Conservation (phyloP, 2,797 vertebrate genomes). For the Artibeus jamaicensis region DNA sequence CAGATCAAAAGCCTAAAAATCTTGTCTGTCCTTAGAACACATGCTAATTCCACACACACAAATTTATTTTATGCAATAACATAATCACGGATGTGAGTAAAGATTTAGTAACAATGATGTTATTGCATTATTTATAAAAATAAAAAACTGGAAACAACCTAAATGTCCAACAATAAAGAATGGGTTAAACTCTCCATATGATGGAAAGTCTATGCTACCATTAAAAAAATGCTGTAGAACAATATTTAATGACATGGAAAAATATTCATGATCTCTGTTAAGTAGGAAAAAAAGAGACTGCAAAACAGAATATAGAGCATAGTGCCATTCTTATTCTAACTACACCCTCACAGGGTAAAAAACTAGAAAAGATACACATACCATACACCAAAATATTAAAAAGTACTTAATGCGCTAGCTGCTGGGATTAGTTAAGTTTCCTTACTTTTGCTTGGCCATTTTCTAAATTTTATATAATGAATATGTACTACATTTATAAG, state of each 20-base stretch:
- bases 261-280: slow-evolving; percentile 58
- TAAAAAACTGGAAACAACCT: slow-evolving; percentile 55
- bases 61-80: slow-evolving; percentile 46
- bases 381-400: slow-evolving; percentile 19
- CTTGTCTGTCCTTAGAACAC: slow-evolving; percentile 7
- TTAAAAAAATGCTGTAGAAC: slow-evolving; percentile 62
- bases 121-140: slow-evolving; percentile 55
- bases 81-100: slow-evolving; percentile 2
- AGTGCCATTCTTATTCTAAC: slow-evolving; percentile 35
- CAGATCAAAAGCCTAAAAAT: slow-evolving; percentile 31
- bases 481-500: not conserved
- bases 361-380: slow-evolving; percentile 10
- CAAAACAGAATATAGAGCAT: slow-evolving; percentile 22
- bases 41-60: slow-evolving; percentile 26
- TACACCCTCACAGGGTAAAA: not conserved
- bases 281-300: slow-evolving; percentile 26
- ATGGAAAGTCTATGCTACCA: slow-evolving; percentile 45
- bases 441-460: slow-evolving; percentile 38
- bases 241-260: slow-evolving; percentile 56
- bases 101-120: slow-evolving; percentile 46
- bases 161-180: slow-evolving; percentile 61
- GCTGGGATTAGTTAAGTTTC: slow-evolving; percentile 6
- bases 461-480: slow-evolving; percentile 33
- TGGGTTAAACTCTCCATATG: slow-evolving; percentile 47
- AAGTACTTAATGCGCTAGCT: not conserved